Evolutionary conservation across 2,888 invertebrate genomes (phyloP).

Genomic region (Tenthredo notha): DNA sequence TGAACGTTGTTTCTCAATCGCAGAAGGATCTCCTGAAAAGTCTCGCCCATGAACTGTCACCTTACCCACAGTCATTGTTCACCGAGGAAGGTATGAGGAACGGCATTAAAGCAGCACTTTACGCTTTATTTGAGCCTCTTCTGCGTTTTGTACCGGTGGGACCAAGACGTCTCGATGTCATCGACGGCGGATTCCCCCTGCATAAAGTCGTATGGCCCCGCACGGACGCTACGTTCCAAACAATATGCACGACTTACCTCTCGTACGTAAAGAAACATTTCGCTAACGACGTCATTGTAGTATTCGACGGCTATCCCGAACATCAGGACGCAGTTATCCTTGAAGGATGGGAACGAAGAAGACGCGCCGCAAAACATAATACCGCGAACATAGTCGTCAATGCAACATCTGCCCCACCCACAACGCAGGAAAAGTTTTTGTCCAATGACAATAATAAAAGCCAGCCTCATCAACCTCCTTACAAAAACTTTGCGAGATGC

Average conservation of each 20-base stretch:
- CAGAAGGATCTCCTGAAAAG: constrained; percentile 51
- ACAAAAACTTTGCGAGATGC: neutral
- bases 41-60: constrained; percentile 56
- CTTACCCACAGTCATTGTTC: constrained; percentile 58
- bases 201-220: constrained; percentile 54
- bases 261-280: constrained; percentile 48
- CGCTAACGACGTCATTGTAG: constrained; percentile 17
- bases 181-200: constrained; percentile 52
- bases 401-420: constrained; percentile 12
- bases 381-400: constrained; percentile 39
- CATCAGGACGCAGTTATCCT: neutral
- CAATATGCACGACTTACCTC: constrained; percentile 47
- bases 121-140: constrained; percentile 63
- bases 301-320: constrained; percentile 54
- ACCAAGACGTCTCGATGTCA: constrained; percentile 14
- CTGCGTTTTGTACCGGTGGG: neutral
- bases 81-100: constrained; percentile 57
- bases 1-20: constrained; percentile 54
- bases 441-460: constrained; percentile 61
- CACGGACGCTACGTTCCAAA: constrained; percentile 43
- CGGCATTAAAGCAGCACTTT: constrained; percentile 55
- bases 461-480: constrained; percentile 56
- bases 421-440: constrained; percentile 63
- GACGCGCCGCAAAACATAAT: constrained; percentile 49
- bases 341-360: constrained; percentile 47